These are phyloP conservation scores for Aplocera efformata DNA, from an alignment of 2,888 invertebrate species.

Conservation along the genomic window DNA sequence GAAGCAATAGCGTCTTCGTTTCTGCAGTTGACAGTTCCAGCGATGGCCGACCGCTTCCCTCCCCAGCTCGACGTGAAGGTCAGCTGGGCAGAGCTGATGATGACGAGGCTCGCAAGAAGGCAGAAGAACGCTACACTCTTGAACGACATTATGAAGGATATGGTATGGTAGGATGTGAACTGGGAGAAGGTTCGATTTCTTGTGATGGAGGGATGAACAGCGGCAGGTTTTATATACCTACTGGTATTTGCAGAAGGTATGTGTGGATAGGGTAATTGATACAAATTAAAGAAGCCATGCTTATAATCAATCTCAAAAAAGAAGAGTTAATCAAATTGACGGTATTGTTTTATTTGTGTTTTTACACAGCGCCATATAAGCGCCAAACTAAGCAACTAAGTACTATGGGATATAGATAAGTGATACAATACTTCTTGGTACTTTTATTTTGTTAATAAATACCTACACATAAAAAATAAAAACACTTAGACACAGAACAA, in stretches of 20 bases:
- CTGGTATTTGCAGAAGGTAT: background rate
- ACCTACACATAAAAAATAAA: too few species aligned
- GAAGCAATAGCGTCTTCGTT: constrained; percentile 57
- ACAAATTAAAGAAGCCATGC: too few species aligned
- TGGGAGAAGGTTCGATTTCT: constrained; percentile 1
- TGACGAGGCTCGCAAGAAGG: constrained; percentile 48
- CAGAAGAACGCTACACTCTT: constrained; percentile 38
- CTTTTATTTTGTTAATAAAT: too few species aligned
- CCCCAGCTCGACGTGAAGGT: constrained; percentile 82
- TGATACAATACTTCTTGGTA: too few species aligned
- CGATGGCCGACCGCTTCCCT: constrained; percentile 54
- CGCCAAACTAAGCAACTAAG: too few species aligned
- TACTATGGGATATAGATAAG: too few species aligned
- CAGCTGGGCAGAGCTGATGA: constrained; percentile 64
- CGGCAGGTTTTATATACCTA: background rate
- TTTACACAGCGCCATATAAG: too few species aligned
- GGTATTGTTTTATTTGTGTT: too few species aligned
- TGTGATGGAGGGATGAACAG: background rate
- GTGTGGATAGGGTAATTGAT: background rate
- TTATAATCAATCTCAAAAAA: too few species aligned
- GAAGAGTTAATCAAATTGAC: too few species aligned
- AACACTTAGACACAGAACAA: too few species aligned
- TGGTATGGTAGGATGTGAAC: background rate
- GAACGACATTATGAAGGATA: constrained; percentile 9
- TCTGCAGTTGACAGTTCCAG: constrained; percentile 49